Evolutionary conservation across 1,140 invertebrate genomes (phyloP).

Genomic region (Drosophila triauraria): DNA sequence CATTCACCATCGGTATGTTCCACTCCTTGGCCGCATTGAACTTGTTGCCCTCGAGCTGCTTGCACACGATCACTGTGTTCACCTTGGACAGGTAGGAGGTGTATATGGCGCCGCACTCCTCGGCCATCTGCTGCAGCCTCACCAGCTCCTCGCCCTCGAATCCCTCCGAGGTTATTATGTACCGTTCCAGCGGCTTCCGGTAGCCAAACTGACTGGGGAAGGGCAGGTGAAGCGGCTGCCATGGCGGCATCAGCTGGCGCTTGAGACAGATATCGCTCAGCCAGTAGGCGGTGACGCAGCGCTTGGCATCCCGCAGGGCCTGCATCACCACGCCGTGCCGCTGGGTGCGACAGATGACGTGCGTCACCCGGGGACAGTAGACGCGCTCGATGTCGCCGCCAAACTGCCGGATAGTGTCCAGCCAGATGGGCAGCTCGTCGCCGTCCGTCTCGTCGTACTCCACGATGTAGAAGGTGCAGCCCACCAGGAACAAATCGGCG

Average conservation of each 20-base stretch:
- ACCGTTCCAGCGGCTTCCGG: slow-evolving; percentile 88
- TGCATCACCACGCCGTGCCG: slow-evolving; percentile 94
- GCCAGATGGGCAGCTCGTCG: slow-evolving; percentile 90
- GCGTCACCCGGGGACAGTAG: slow-evolving; percentile 94
- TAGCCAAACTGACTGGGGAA: slow-evolving; percentile 92
- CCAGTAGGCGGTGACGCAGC: slow-evolving; percentile 97
- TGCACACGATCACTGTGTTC: slow-evolving; percentile 90
- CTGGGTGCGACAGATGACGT: slow-evolving; percentile 96
- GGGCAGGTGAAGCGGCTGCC: slow-evolving; percentile 96
- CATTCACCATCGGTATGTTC: slow-evolving; percentile 94
- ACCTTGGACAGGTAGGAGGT: slow-evolving; percentile 91
- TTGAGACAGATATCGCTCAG: slow-evolving; percentile 94
- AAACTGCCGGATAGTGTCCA: slow-evolving; percentile 92
- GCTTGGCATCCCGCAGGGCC: slow-evolving; percentile 90
- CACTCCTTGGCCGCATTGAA: slow-evolving; percentile 96
- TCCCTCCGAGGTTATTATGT: slow-evolving; percentile 93
- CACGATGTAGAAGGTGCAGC: slow-evolving; percentile 96
- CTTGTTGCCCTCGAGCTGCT: slow-evolving; percentile 94
- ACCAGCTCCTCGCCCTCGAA: slow-evolving; percentile 94
- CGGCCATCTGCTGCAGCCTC: slow-evolving; percentile 93
- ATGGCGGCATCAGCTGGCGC: slow-evolving; percentile 94
- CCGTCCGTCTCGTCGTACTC: slow-evolving; percentile 87
- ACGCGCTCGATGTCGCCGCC: slow-evolving; percentile 95
- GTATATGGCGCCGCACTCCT: slow-evolving; percentile 93
- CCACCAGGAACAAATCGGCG: slow-evolving; percentile 94